Percentiles rank a stretch among this genome's conserved stretches.
Evolutionary conservation across 2,113 vertebrate species (phyloP).

Genomic region (Brachyhypopomus occidentalis): DNA sequence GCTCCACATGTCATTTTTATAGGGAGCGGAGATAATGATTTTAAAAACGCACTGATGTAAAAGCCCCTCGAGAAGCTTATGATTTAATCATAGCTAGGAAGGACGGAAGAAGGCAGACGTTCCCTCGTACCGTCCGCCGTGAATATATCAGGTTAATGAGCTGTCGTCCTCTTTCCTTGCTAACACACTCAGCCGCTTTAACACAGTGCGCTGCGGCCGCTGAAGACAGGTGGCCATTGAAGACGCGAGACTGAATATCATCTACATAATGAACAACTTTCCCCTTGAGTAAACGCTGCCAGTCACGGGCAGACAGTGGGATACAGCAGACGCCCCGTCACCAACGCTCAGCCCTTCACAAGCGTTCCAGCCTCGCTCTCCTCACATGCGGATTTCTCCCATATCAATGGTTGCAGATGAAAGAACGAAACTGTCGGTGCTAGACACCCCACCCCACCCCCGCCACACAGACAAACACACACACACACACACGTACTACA

Average conservation of each 20-base stretch:
- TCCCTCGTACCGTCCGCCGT: neutral
- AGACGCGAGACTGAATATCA: neutral
- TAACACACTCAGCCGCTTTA: neutral
- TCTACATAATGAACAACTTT: neutral
- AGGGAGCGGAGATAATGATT: neutral
- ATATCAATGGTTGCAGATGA: conserved; percentile 56
- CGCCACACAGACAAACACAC: neutral
- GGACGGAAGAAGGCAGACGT: neutral
- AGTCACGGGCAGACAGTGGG: neutral
- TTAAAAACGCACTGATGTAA: neutral
- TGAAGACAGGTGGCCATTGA: neutral
- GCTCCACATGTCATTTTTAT: neutral
- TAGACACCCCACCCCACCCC: conserved; percentile 30
- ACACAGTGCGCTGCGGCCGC: neutral
- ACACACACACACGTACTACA: conserved; percentile 19
- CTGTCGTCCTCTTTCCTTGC: neutral
- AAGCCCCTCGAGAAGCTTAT: neutral
- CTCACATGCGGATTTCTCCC: conserved; percentile 2
- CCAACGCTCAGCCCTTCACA: neutral
- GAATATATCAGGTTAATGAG: neutral
- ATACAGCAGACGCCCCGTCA: neutral
- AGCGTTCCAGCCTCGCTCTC: neutral
- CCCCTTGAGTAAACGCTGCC: conserved; percentile 17
- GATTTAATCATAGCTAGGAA: neutral
- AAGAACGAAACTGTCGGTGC: conserved; percentile 40